Conservation (phyloP, 1,140 invertebrate species). For the Drosophila fuyamai region DNA sequence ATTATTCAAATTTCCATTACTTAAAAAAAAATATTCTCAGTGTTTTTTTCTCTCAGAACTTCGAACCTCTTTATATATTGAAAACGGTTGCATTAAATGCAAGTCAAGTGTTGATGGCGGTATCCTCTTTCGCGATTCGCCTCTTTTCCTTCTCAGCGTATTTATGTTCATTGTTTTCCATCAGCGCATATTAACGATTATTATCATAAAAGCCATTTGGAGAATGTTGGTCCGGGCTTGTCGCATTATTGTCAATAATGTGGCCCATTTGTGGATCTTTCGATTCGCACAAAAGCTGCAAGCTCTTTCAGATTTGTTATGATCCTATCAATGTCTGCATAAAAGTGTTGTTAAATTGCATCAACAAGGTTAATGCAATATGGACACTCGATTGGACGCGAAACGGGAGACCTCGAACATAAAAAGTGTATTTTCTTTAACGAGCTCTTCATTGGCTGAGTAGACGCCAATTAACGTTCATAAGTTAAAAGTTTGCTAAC, state of each 20-base stretch:
- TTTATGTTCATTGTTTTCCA: slow-evolving; percentile 15
- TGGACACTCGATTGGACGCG: slow-evolving; percentile 4
- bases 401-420: background rate
- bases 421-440: slow-evolving; percentile 19
- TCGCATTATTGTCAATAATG: slow-evolving; percentile 52
- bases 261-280: slow-evolving; percentile 24
- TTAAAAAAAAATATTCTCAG: background rate
- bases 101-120: slow-evolving; percentile 32
- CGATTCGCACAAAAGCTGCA: slow-evolving; percentile 23
- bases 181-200: slow-evolving; percentile 55
- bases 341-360: slow-evolving; percentile 51
- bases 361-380: slow-evolving; percentile 22
- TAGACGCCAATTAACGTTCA: slow-evolving; percentile 1
- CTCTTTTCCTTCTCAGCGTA: slow-evolving; percentile 1
- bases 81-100: slow-evolving; percentile 38
- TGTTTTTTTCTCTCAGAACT: background rate
- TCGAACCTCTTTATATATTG: slow-evolving; percentile 28
- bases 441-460: background rate
- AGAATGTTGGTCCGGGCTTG: slow-evolving; percentile 49
- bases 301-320: slow-evolving; percentile 21
- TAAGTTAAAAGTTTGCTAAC: slow-evolving; percentile 8
- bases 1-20: background rate
- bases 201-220: slow-evolving; percentile 46
- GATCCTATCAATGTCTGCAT: slow-evolving; percentile 50
- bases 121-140: slow-evolving; percentile 8